Evolutionary conservation across 2,797 vertebrate genomes (phyloP).

Genomic region (Oreochromis grahami): DNA sequence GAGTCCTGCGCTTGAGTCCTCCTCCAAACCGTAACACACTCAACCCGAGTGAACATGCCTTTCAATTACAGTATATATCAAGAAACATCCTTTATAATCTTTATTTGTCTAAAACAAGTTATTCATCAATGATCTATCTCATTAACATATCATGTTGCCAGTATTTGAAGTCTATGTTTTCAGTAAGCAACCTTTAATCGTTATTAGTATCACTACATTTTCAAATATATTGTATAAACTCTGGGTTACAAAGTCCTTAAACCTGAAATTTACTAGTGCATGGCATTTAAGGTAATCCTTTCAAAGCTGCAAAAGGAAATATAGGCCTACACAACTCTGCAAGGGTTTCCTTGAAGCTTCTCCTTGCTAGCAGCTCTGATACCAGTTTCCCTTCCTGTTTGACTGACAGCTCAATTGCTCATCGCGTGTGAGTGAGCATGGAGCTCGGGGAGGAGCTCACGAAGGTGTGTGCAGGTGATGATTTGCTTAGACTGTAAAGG

Average conservation of each 20-base stretch:
- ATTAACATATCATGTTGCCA: background rate
- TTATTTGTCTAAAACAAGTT: background rate
- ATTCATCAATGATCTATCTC: background rate
- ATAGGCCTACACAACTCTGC: background rate
- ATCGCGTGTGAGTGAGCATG: slow-evolving; percentile 65
- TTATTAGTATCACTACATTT: background rate
- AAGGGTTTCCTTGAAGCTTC: background rate
- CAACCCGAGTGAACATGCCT: background rate
- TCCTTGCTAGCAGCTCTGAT: background rate
- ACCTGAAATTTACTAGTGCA: background rate
- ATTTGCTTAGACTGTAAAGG: slow-evolving; percentile 28
- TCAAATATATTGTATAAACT: background rate
- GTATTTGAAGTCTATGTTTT: background rate
- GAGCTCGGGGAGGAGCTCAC: slow-evolving; percentile 42
- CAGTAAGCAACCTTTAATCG: background rate
- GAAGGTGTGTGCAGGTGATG: slow-evolving; percentile 54
- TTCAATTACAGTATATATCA: background rate
- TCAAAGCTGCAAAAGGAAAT: background rate
- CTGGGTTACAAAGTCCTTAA: background rate
- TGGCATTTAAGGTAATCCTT: background rate
- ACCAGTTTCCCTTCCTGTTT: slow-evolving; percentile 20
- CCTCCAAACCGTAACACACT: too few species aligned
- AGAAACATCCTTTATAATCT: background rate
- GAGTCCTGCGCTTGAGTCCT: too few species aligned
- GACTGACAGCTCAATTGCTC: slow-evolving; percentile 58